A percentile compares a stretch with the other conserved stretches of the same genome.
phyloP scores from a whole-genome alignment of 2,888 invertebrate species.

The Diabrotica balteata region DNA sequence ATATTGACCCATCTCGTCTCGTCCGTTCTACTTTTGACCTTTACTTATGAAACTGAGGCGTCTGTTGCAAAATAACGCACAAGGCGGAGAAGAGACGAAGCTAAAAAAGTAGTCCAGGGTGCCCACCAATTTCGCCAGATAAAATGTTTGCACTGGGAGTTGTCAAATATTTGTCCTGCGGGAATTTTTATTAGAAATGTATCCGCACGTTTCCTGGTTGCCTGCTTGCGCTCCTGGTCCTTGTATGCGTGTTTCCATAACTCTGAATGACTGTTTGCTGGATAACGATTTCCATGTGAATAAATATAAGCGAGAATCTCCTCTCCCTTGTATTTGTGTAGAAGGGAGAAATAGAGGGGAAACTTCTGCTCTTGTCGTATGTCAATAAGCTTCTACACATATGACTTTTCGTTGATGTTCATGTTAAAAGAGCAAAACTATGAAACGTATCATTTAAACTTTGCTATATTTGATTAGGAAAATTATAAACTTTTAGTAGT shows the following conservation, averaged over 20 bases:
- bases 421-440: conserved; percentile 4
- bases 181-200: conserved; percentile 36
- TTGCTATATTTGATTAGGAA: too few relatives aligned
- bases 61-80: neutral
- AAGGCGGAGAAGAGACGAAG: neutral
- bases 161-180: conserved; percentile 34
- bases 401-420: neutral
- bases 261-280: conserved; percentile 24
- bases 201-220: conserved; percentile 23
- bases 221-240: neutral
- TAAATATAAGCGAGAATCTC: conserved; percentile 20
- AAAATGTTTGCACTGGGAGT: conserved; percentile 32
- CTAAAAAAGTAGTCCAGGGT: conserved; percentile 1
- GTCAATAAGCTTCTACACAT: neutral
- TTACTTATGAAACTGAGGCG: neutral
- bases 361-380: neutral
- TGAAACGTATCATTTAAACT: too few relatives aligned
- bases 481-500: too few relatives aligned
- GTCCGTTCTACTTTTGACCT: too few relatives aligned
- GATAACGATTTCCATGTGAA: conserved; percentile 24
- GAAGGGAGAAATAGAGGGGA: neutral
- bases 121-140: conserved; percentile 25
- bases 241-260: conserved; percentile 19
- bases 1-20: too few relatives aligned
- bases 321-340: conserved; percentile 14